These are phyloP conservation scores for Halisarca cf. caerulea DNA, from an alignment of 37 sponge, comb jelly and placozoan species.

Conservation along the genomic window DNA sequence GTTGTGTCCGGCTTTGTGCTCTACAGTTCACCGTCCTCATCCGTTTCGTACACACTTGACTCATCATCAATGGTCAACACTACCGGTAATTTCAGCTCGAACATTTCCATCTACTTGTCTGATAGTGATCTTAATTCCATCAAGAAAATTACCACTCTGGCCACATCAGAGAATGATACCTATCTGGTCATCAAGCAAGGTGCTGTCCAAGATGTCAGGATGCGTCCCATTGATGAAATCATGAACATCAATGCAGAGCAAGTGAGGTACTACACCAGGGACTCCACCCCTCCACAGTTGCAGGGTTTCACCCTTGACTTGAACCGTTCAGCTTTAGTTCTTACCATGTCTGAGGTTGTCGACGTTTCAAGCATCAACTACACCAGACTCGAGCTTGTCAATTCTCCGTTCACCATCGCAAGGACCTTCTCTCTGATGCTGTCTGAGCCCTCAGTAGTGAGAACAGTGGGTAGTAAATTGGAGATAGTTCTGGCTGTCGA, in stretches of 20 bases:
- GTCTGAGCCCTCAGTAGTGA: constrained; percentile 19
- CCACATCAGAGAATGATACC: constrained; percentile 27
- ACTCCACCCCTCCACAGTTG: constrained; percentile 65
- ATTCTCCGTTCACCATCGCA: neutral
- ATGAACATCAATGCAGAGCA: constrained; percentile 22
- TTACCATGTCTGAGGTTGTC: constrained; percentile 79
- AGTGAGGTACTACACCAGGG: constrained; percentile 48
- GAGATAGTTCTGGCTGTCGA: constrained; percentile 43
- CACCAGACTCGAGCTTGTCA: constrained; percentile 41
- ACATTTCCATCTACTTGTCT: constrained; percentile 55
- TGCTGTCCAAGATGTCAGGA: constrained; percentile 57
- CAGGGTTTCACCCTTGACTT: constrained; percentile 56
- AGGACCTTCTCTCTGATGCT: constrained; percentile 31
- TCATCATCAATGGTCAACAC: constrained; percentile 3
- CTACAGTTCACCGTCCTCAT: constrained; percentile 5
- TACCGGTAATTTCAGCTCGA: constrained; percentile 26
- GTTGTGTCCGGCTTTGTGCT: constrained; percentile 50
- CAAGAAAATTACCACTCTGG: constrained; percentile 41
- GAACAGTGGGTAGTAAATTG: constrained; percentile 37
- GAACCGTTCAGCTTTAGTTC: constrained; percentile 37
- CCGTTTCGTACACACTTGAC: constrained; percentile 16
- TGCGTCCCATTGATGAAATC: constrained; percentile 32
- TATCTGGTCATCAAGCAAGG: constrained; percentile 47
- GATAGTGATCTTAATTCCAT: constrained; percentile 62
- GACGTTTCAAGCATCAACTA: constrained; percentile 49